Percentiles rank a stretch among this genome's conserved stretches.
Conservation (phyloP, 2,797 vertebrate genomes). For the Lophotriccus pileatus region DNA sequence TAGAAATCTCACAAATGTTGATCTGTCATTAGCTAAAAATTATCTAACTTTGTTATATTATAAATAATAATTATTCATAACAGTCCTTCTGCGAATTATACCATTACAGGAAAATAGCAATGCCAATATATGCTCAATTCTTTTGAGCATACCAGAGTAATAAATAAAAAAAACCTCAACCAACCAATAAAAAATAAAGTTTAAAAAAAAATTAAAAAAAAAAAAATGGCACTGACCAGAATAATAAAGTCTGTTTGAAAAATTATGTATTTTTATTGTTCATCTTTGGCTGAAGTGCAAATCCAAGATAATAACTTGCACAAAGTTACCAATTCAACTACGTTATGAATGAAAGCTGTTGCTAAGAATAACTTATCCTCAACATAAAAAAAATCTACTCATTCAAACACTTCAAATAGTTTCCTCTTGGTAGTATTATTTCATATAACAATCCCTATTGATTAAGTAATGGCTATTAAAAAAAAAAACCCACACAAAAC, state of each 20-base stretch:
- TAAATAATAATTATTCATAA: neutral
- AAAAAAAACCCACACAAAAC: neutral
- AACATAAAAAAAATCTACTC: neutral
- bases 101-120: neutral
- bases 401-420: neutral
- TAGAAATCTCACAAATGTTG: neutral
- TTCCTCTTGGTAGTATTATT: neutral
- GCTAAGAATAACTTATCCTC: neutral
- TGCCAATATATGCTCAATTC: neutral
- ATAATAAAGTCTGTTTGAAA: neutral
- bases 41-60: neutral
- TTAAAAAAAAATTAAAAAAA: accelerated
- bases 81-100: neutral
- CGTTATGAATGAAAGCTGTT: neutral
- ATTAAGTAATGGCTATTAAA: neutral
- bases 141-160: neutral
- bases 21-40: neutral
- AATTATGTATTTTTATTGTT: neutral
- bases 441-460: neutral
- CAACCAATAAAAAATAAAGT: neutral
- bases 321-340: neutral
- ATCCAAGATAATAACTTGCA: neutral
- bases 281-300: neutral
- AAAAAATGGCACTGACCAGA: neutral
- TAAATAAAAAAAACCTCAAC: neutral